Evolutionary conservation across 2,888 invertebrate species (phyloP), one percentile per base, ranked within the genome.

Genomic region (Hydrotaea cyrtoneurina): DNA sequence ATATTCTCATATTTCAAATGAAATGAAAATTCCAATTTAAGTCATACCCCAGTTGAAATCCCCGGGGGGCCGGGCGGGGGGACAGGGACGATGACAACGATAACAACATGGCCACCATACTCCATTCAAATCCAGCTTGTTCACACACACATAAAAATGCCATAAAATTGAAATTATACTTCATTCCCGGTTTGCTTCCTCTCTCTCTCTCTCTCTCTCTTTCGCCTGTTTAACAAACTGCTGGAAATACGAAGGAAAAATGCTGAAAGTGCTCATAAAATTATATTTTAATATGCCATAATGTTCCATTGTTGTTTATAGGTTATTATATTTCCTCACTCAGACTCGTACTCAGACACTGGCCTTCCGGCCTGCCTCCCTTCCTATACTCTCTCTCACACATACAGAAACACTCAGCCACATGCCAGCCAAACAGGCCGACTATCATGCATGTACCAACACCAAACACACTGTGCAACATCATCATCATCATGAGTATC

Each of bases 221-320:
- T n/a, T 39, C 13, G 15, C n/a, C n/a, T 50, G 50, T 50, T 50
- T 13, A 50, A 50, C 13, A 2, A 50, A n/a, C n/a, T 50, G 50
- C 50, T 3, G 50, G 39, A 39, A 10, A 39, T 4, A 39, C 1
- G 11, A 39, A 31, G 2, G 15, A 66, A 77, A 57, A 79, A 55
- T 4, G 23, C 66, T 57, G 57, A n/a, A 72, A 78, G 69, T 76
- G 21, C 75, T 53, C 75, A 81, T 84, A 73, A 84, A 78, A 84
- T 78, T 81, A 84, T 81, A 78, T 81, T 80, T 81, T 78, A 81
- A 84, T 84, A 81, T 74, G 72, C 57, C 72, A 78, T 81, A 78
- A 84, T 57, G 72, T 64, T 50, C 46, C 76, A 75, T 81, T 75
- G 78, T 71, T 78, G 69, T 78, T 83, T 75, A 78, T 78, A 59